Evolutionary conservation across 2,797 vertebrate genomes (phyloP), one percentile per base, ranked within the genome.

Genomic region (Molossus alvarezi): DNA sequence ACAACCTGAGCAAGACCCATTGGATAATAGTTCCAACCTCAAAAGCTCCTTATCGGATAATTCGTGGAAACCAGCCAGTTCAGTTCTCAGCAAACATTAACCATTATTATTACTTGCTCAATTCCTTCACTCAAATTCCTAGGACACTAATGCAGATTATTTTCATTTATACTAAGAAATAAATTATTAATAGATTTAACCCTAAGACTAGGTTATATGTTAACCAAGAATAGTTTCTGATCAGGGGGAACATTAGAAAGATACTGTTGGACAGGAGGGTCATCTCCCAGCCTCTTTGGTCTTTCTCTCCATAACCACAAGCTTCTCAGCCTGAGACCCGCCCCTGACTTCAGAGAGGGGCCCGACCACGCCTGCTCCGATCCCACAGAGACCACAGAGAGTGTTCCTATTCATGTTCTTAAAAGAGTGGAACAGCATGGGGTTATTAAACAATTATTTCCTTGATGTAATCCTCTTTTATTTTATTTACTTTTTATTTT

Each of bases 371-470:
- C 62, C 69, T 11, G 10, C 41, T 60, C 23, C 45, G 41, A 80
- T 71, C 7, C n/a, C 73, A 69, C 64, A 60, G 41, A 58, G 9
- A 84, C 25, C 33, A 29, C 9, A 58, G 73, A 67, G 5, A 71
- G 15, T n/a, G 7, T 76, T 79, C 60, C 58, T 69, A 13, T 45
- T 83, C 75, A 57, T 45, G 67, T 62, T 91, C 71, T 72, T 83
- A 67, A 82, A 89, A 62, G 3, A 84, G 2, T 21, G 64, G 27
- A 94, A 55, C 6, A 64, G 6, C 29, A 8, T 51, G 29, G 5
- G 13, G 58, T 60, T 57, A 83, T 87, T 82, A 83, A 84, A 81
- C 75, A 83, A 62, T 84, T 80, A 93, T 69, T 76, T 96, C 64
- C 71, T 91, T 51, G 53, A 88, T 88, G 58, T 25, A 8, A 65